Evolutionary conservation across 1,140 invertebrate genomes (phyloP).

Genomic region (Megalopta genalis): DNA sequence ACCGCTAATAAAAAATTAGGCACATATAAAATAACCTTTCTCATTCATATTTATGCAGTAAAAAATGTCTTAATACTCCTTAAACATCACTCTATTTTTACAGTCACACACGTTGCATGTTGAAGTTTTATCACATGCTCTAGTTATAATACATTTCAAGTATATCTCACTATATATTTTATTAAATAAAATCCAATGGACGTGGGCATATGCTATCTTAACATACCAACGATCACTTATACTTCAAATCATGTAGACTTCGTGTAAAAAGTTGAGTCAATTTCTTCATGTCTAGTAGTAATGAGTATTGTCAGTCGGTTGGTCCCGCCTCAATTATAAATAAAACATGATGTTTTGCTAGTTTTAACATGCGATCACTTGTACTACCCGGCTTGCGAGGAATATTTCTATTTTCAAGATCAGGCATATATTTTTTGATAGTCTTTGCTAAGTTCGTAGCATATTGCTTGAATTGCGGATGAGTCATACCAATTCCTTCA

Average conservation of each 20-base stretch:
- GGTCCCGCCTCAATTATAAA: conserved; percentile 82
- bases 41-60: conserved; percentile 52
- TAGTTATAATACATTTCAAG: conserved; percentile 44
- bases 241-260: conserved; percentile 34
- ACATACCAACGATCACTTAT: conserved; percentile 34
- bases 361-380: conserved; percentile 81
- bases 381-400: conserved; percentile 79
- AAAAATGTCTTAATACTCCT: conserved; percentile 41
- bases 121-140: conserved; percentile 17
- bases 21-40: conserved; percentile 62
- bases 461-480: conserved; percentile 84
- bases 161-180: conserved; percentile 36
- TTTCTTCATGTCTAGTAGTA: conserved; percentile 24
- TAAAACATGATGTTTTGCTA: conserved; percentile 83
- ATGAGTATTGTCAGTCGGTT: conserved; percentile 53
- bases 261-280: conserved; percentile 1
- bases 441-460: conserved; percentile 81
- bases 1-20: conserved; percentile 73
- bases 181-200: conserved; percentile 55
- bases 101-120: conserved; percentile 34
- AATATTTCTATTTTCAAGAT: conserved; percentile 73
- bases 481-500: conserved; percentile 83
- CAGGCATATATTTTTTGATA: conserved; percentile 80
- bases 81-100: conserved; percentile 8
- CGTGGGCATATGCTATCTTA: conserved; percentile 14